These are phyloP conservation scores for Aphrophora alni DNA, from an alignment of 2,888 invertebrate species.

Conservation along the genomic window DNA sequence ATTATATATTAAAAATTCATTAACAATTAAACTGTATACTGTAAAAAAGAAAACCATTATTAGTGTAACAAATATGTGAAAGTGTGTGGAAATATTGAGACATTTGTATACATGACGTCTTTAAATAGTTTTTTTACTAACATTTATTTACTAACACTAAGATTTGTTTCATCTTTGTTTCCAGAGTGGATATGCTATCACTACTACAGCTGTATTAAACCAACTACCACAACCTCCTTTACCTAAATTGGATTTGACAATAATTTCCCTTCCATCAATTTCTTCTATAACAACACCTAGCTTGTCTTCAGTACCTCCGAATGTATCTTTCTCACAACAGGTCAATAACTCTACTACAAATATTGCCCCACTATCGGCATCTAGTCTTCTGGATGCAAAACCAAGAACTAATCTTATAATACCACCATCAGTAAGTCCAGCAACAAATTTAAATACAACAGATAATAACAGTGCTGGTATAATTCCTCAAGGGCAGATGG, in stretches of 20 bases:
- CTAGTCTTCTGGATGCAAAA: not conserved
- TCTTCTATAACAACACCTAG: not conserved
- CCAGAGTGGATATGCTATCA: slow-evolving; percentile 53
- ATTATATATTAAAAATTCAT: too few relatives aligned
- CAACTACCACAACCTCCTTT: slow-evolving; percentile 53
- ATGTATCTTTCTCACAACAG: not conserved
- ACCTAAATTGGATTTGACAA: slow-evolving; percentile 56
- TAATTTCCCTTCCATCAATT: not conserved
- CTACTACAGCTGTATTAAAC: slow-evolving; percentile 50
- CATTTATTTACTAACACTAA: too few relatives aligned
- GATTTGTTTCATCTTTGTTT: slow-evolving; percentile 39
- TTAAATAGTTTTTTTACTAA: too few relatives aligned
- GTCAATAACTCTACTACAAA: not conserved
- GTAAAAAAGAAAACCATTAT: too few relatives aligned
- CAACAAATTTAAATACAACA: not conserved
- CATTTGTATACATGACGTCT: too few relatives aligned
- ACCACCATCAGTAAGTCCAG: not conserved
- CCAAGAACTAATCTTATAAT: not conserved
- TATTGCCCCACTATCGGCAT: not conserved
- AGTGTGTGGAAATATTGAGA: too few relatives aligned
- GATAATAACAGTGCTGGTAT: not conserved
- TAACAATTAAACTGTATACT: too few relatives aligned
- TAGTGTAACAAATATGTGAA: too few relatives aligned
- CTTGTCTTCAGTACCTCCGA: not conserved
- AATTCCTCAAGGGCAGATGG: not conserved